Base-by-base conservation (phyloP, 1,140 invertebrate species). In the Daktulosphaira vitifoliae region DNA sequence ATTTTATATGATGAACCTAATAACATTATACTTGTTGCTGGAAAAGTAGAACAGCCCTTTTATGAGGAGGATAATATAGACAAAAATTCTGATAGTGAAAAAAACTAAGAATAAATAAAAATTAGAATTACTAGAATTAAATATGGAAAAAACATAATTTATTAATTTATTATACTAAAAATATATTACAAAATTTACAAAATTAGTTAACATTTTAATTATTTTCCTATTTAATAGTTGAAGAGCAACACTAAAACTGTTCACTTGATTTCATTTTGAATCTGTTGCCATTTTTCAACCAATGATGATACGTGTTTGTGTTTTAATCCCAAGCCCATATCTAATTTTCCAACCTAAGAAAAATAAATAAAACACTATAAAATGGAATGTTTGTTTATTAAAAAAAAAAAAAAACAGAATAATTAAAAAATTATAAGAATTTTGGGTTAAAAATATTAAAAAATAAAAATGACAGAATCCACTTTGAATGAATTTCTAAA, bases 181-280 rank as follows among this genome's bases (percentile, higher is more conserved):
- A 59, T n/a, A 13, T 59, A 26, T 59, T 59, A 59, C 54, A 59
- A n/a, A 20, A 62, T 62, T 13, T 62, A 62, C 56, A 62, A 26
- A 48, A n/a, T n/a, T n/a, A n/a, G n/a, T n/a, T n/a, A n/a, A n/a
- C n/a, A n/a, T n/a, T n/a, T n/a, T 29, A 48, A 59, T 26, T 23
- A 20, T 62, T 48, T 1, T 20, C 42, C 6, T 46, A 20, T 20
- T 18, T 46, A 59, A 11, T 15, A 42, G 18, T 44, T 42, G 16
- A 13, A 8, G 42, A 22, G 23, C 15, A 20, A 25, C 39, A 56
- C 25, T 26, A 44, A 26, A 42, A 3, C 13, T 38, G 23, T 59
- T 62, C 56, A 62, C 46, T 62, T 62, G 42, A 62, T 62, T 62
- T 62, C 56, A 9, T 62, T 62, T 48, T 62, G 56, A 62, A 62